Percentiles rank a stretch among this genome's conserved stretches.
phyloP scores from a whole-genome alignment of 2,888 invertebrate genomes.

The Agrotis segetum region DNA sequence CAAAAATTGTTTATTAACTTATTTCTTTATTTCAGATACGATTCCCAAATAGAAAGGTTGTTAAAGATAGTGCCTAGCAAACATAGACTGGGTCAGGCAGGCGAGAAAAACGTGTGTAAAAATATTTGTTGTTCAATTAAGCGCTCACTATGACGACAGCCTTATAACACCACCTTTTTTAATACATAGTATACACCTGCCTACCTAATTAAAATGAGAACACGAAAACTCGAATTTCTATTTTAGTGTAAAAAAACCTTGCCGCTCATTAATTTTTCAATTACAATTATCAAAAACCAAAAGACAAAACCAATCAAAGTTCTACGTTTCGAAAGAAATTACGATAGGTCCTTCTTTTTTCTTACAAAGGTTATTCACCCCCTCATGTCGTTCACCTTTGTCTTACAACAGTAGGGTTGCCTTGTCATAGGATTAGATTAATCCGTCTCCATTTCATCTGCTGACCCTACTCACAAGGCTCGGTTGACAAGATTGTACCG shows the following conservation, averaged over 20 bases:
- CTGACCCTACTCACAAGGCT: constrained; percentile 41
- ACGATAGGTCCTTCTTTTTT: background rate
- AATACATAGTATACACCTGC: no score
- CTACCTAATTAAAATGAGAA: background rate
- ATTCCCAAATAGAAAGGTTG: no score
- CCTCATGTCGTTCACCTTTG: constrained; percentile 17
- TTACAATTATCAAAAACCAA: background rate
- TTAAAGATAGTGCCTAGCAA: no score
- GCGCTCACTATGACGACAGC: no score
- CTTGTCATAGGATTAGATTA: constrained; percentile 19
- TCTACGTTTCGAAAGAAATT: background rate
- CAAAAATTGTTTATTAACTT: no score
- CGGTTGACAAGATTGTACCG: constrained; percentile 13
- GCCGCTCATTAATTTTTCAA: background rate
- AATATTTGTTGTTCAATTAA: no score
- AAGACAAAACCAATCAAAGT: background rate
- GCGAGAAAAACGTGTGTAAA: no score
- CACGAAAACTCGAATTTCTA: background rate
- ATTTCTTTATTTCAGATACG: no score
- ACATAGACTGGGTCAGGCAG: no score
- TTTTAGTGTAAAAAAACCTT: background rate
- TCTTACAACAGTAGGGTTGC: constrained; percentile 7
- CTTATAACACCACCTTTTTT: no score
- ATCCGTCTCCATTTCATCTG: constrained; percentile 28
- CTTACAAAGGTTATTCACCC: constrained; percentile 1